These are phyloP conservation scores for Sclerurus mexicanus DNA, from an alignment of 2,113 vertebrate genomes.

Conservation along the genomic window DNA sequence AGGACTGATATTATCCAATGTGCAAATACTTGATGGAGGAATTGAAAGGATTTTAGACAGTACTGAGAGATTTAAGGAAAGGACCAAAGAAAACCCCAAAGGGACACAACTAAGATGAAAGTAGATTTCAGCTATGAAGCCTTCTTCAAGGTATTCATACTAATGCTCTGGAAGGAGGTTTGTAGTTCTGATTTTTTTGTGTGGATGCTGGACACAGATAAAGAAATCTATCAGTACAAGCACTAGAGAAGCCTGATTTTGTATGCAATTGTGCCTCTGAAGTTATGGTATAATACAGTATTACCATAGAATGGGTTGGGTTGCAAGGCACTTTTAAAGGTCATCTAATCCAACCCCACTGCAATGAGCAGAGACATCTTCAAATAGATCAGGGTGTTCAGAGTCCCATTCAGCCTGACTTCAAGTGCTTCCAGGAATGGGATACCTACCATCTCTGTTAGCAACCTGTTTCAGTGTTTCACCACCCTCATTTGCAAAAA, in stretches of 20 bases:
- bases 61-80: not conserved
- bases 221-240: not conserved
- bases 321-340: not conserved
- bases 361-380: not conserved
- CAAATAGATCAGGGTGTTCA: not conserved
- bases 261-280: not conserved
- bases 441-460: not conserved
- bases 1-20: not conserved
- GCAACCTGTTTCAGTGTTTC: not conserved
- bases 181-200: not conserved
- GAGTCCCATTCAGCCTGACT: not conserved
- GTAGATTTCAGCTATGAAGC: not conserved
- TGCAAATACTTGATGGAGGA: not conserved
- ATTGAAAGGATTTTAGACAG: not conserved
- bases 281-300: not conserved
- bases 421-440: not conserved
- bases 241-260: not conserved
- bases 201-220: not conserved
- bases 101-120: not conserved
- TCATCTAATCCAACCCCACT: rapidly evolving
- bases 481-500: too few species aligned
- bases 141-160: not conserved
- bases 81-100: not conserved
- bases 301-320: not conserved
- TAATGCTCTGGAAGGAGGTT: not conserved